Percentiles rank a stretch among this genome's conserved stretches.
Evolutionary conservation across 35 echinoderm and acorn worm genomes (phyloP).

Genomic region (Apostichopus parvimensis): DNA sequence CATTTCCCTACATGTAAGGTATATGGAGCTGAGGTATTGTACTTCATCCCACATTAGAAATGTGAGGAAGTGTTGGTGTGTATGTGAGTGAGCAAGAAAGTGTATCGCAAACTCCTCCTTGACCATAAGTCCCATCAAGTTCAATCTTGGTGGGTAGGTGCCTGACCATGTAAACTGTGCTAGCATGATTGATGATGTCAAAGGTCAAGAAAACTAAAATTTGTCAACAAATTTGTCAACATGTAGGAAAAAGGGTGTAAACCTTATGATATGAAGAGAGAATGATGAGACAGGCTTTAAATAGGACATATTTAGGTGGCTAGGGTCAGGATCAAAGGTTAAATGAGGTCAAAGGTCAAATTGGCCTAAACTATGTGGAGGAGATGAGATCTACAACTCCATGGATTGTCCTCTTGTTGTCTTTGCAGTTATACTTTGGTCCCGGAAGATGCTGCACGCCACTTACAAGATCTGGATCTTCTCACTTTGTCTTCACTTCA

Average conservation of each 20-base stretch:
- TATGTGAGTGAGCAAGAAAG: no score
- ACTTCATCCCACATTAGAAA: no score
- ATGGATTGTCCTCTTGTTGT: not conserved
- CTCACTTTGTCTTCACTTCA: not conserved
- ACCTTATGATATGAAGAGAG: not conserved
- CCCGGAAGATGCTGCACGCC: conserved; percentile 20
- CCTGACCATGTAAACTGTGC: not conserved
- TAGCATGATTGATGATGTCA: not conserved
- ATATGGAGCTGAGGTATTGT: no score
- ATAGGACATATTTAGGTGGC: no score
- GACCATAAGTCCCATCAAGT: not conserved
- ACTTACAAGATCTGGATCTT: conserved; percentile 42
- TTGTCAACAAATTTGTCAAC: no score
- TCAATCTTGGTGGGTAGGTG: not conserved
- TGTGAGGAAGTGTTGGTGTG: no score
- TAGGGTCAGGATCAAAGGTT: not conserved
- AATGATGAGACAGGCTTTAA: not conserved
- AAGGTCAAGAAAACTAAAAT: not conserved
- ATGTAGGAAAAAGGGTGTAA: no score
- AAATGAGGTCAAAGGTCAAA: no score
- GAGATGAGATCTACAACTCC: not conserved
- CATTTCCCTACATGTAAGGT: no score
- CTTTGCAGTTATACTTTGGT: not conserved
- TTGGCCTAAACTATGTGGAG: not conserved
- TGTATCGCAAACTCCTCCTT: no score